Conservation (phyloP, 2,888 invertebrate species). For the Eupsilia transversa region DNA sequence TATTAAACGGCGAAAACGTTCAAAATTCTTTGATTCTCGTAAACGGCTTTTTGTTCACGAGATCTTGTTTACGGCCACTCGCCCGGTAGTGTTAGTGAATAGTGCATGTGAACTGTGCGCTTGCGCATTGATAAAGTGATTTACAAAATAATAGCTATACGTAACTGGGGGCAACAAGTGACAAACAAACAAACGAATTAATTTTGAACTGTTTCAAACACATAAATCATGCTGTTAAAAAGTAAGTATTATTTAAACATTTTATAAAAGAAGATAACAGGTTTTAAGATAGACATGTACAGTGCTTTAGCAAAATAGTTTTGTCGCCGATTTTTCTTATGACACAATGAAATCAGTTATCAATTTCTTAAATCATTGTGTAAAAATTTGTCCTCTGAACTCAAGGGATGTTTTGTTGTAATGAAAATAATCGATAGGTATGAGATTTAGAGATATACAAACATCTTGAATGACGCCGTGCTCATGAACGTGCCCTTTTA, state of each 20-base stretch:
- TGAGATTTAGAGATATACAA: background rate
- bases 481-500: background rate
- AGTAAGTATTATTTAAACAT: conserved; percentile 47
- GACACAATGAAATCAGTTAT: background rate
- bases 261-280: conserved; percentile 10
- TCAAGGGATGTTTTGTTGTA: too few relatives aligned
- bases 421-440: background rate
- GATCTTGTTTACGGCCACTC: conserved; percentile 72
- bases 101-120: conserved; percentile 55
- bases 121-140: conserved; percentile 47
- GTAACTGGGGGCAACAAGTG: conserved; percentile 18
- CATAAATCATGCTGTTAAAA: conserved; percentile 51
- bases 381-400: background rate
- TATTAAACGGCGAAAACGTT: conserved; percentile 21
- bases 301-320: background rate
- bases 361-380: background rate
- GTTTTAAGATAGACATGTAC: conserved; percentile 34
- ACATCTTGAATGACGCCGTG: conserved; percentile 29
- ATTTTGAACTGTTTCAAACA: background rate
- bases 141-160: conserved; percentile 38
- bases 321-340: background rate
- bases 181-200: conserved; percentile 13
- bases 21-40: conserved; percentile 26
- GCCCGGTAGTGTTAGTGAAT: conserved; percentile 52
- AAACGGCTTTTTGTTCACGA: conserved; percentile 15